Percentiles rank a stretch among this genome's conserved stretches.
Evolutionary conservation across 1,140 invertebrate species (phyloP).

Genomic region (Varroa destructor): DNA sequence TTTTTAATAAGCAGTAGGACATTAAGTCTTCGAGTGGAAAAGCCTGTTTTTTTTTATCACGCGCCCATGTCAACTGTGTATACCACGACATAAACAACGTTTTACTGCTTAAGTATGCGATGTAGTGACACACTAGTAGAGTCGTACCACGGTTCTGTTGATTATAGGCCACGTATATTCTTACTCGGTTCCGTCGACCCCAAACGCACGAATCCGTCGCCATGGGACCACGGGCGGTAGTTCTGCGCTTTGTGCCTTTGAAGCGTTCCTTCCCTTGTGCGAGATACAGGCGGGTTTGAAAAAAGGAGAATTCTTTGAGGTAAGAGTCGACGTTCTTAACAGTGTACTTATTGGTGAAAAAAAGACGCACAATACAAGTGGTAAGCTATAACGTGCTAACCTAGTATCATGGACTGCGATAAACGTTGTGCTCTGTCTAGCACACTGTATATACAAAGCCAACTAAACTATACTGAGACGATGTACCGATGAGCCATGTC

Average conservation of each 20-base stretch:
- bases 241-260: constrained; percentile 30
- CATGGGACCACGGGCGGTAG: background rate
- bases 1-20: too few relatives aligned
- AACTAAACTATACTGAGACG: background rate
- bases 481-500: background rate
- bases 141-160: background rate
- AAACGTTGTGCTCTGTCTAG: too few relatives aligned
- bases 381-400: background rate
- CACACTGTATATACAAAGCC: too few relatives aligned
- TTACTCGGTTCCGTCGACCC: constrained; percentile 11
- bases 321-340: constrained; percentile 27
- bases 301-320: constrained; percentile 46
- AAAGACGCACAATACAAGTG: background rate
- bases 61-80: too few relatives aligned
- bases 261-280: constrained; percentile 36
- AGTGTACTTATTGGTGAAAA: background rate
- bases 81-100: too few relatives aligned
- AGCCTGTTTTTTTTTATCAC: too few relatives aligned
- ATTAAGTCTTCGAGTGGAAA: too few relatives aligned
- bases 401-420: constrained; percentile 27
- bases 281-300: constrained; percentile 44
- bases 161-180: background rate
- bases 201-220: background rate
- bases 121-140: too few relatives aligned
- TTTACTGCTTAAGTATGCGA: too few relatives aligned